Evolutionary conservation across 2,113 vertebrate species (phyloP).

Genomic region (Ophiodon elongatus): DNA sequence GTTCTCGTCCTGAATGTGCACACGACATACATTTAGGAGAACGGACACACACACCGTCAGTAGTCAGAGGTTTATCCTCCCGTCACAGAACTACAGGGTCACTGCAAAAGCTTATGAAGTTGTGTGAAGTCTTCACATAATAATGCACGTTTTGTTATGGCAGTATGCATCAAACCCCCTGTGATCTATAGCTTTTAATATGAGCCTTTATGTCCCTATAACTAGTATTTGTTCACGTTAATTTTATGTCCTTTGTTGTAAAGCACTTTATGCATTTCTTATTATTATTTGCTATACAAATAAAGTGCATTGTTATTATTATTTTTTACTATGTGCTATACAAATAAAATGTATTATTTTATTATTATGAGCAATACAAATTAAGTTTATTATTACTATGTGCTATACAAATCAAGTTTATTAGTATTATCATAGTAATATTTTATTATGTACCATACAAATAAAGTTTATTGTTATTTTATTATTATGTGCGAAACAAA

Average conservation of each 20-base stretch:
- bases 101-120: background rate
- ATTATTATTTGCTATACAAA: background rate
- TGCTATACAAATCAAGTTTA: no score
- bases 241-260: background rate
- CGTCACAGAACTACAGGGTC: background rate
- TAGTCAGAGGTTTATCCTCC: no score
- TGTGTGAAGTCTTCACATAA: background rate
- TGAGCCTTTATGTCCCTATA: background rate
- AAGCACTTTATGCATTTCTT: background rate
- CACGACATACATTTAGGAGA: background rate
- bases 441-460: background rate
- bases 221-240: no score
- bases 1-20: conserved; percentile 85
- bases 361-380: background rate
- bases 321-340: no score
- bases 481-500: no score
- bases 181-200: background rate
- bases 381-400: background rate
- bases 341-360: no score
- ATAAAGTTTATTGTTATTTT: background rate
- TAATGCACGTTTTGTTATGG: background rate
- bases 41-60: conserved; percentile 13
- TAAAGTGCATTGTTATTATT: no score
- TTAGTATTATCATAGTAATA: no score
- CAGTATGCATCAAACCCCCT: background rate